Evolutionary conservation across 2,797 vertebrate genomes (phyloP).

Genomic region (Pseudocheirus occidentalis): DNA sequence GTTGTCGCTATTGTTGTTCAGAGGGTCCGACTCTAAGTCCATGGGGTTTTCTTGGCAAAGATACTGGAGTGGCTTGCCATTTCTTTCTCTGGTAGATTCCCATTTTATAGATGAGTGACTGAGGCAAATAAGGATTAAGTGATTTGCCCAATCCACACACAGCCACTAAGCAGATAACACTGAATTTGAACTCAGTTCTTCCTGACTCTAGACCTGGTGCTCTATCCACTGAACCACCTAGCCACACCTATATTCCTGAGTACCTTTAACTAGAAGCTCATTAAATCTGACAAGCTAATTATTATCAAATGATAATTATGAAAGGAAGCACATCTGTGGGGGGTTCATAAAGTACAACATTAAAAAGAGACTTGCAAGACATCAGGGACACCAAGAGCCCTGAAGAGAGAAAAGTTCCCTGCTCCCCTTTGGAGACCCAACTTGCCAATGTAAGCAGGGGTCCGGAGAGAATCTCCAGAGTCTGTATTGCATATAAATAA

Average conservation of each 20-base stretch:
- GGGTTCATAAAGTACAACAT: not conserved
- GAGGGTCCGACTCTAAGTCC: not conserved
- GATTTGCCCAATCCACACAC: not conserved
- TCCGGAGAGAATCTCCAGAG: not conserved
- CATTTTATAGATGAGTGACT: not conserved
- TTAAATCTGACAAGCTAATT: not conserved
- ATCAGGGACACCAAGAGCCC: not conserved
- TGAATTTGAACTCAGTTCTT: not conserved
- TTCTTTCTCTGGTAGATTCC: not conserved
- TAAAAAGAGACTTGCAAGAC: not conserved
- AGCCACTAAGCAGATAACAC: not conserved
- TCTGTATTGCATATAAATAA: not conserved
- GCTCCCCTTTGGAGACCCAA: not conserved
- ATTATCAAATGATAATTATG: not conserved
- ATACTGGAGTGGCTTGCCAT: not conserved
- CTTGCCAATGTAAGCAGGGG: not conserved
- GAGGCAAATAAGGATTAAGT: not conserved
- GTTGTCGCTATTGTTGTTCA: not conserved
- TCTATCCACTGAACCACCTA: not conserved
- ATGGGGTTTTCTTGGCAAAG: not conserved
- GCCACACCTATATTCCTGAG: not conserved
- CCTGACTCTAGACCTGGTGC: not conserved
- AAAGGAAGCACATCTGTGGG: not conserved
- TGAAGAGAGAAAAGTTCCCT: not conserved
- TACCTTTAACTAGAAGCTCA: not conserved